A percentile compares a stretch with the other conserved stretches of the same genome.
These are phyloP conservation scores for Podarcis muralis DNA, from an alignment of 2,113 vertebrate genomes.

Conservation along the genomic window DNA sequence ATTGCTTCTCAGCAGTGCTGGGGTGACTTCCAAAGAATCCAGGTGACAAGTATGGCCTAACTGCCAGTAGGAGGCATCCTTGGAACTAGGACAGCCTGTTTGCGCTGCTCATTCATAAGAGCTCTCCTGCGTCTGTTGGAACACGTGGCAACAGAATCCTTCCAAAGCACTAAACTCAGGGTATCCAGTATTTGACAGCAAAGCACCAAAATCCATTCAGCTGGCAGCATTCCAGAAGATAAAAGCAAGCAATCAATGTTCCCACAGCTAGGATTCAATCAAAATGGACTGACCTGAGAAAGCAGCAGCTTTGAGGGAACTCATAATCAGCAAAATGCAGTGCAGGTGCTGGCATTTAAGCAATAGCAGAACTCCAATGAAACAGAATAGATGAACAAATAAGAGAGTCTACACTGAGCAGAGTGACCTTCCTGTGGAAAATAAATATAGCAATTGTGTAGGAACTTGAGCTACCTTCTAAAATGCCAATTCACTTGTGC, in stretches of 20 bases:
- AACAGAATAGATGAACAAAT: neutral
- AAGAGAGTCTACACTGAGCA: neutral
- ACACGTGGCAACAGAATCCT: neutral
- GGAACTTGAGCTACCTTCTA: neutral
- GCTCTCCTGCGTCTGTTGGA: neutral
- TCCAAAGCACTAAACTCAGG: neutral
- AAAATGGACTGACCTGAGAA: slow-evolving; percentile 26
- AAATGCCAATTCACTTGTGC: neutral
- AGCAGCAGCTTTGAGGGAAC: slow-evolving; percentile 11
- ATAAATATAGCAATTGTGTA: neutral
- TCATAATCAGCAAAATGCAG: slow-evolving; percentile 22
- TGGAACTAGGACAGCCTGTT: neutral
- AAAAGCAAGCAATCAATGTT: slow-evolving; percentile 41
- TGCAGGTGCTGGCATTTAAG: slow-evolving; percentile 16
- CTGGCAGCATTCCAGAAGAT: slow-evolving; percentile 32
- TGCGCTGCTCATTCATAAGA: neutral
- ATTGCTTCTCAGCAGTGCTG: neutral
- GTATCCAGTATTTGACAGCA: neutral
- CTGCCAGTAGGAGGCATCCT: neutral
- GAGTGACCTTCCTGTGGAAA: neutral
- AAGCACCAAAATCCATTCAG: slow-evolving; percentile 26
- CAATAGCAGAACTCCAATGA: neutral
- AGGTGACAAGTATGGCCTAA: neutral
- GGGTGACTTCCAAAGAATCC: neutral
- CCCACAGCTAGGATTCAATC: slow-evolving; percentile 25